Base-by-base conservation (phyloP, 1,140 invertebrate genomes). In the Drosophila nikananu region DNA sequence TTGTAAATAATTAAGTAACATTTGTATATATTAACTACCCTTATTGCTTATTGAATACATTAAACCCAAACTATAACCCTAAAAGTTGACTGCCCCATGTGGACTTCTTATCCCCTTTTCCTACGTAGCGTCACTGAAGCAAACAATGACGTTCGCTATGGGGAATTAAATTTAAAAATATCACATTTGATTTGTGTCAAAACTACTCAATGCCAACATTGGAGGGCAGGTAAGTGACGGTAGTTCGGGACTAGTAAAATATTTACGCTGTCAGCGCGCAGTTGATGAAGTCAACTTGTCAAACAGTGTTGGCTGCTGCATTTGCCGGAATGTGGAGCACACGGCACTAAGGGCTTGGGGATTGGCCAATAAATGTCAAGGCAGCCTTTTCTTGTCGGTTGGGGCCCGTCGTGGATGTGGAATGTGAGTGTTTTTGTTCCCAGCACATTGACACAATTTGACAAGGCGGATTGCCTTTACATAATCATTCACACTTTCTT, bases 221-320 rank as follows among this genome's bases (percentile, higher is more conserved):
- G 39, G 39, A 21, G 15, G 58, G 60, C 30, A 57, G 48, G 8
- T 57, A 62, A 23, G 60, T 57, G 49, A 49, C 21, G 17, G 44
- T 70, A 70, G 54, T 73, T 70, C 3, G 49, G 67, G 37, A 58
- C 74, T 71, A 73, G 57, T 83, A 74, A 80, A 84, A 84, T 84
- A 84, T 84, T 84, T 84, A 78, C 81, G 66, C 77, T 84, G 82
- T 74, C 77, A 80, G 60, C 78, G 67, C 63, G 37, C 67, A 84
- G 21, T 42, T 58, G 55, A 44, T 58, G 35, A 58, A 58, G 35
- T 58, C 55, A 58, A 58, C 55, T 58, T 58, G 55, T 58, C 55
- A 58, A 58, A 57, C 54, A 57, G 35, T 39, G 54, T 57, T 39
- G 54, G 35, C 54, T 57, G 35, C 54, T 57, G 54, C 54, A 37